Percentiles rank a stretch among this genome's conserved stretches.
Conservation (phyloP, 37 sponge, comb jelly and placozoan species). For the Spongilla lacustris region DNA sequence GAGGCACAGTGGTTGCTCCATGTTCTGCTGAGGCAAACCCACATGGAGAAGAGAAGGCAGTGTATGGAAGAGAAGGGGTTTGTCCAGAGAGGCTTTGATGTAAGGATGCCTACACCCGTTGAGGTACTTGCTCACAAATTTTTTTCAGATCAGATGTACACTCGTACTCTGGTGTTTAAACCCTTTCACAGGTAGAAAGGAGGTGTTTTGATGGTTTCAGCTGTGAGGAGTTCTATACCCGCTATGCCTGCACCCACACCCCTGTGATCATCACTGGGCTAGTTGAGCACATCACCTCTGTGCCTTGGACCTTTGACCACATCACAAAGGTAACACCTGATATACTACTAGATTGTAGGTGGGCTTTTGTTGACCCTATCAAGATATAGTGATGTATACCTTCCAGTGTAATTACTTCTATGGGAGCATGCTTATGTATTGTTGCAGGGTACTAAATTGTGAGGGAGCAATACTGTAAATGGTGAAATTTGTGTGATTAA, state of each 20-base stretch:
- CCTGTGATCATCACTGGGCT: conserved; percentile 77
- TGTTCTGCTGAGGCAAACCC: background rate
- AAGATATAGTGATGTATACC: too few relatives aligned
- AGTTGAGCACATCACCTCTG: conserved; percentile 44
- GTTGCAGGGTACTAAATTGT: too few relatives aligned
- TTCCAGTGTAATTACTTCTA: too few relatives aligned
- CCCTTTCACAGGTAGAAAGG: conserved; percentile 57
- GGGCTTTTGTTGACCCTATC: too few relatives aligned
- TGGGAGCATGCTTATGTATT: too few relatives aligned
- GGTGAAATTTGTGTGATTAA: too few relatives aligned
- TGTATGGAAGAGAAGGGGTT: background rate
- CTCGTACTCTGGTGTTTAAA: background rate
- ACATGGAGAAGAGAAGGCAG: background rate
- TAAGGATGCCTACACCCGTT: background rate
- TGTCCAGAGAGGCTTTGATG: background rate
- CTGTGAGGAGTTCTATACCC: conserved; percentile 33
- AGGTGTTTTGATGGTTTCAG: conserved; percentile 36
- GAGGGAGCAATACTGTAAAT: too few relatives aligned
- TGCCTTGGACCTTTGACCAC: conserved; percentile 69
- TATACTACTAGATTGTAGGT: too few relatives aligned
- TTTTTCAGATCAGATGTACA: background rate
- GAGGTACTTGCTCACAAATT: background rate
- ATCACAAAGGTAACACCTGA: conserved; percentile 46
- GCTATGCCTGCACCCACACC: conserved; percentile 56
- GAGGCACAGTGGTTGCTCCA: background rate